phyloP scores from a whole-genome alignment of 2,113 vertebrate genomes.

The Aptenodytes forsteri region DNA sequence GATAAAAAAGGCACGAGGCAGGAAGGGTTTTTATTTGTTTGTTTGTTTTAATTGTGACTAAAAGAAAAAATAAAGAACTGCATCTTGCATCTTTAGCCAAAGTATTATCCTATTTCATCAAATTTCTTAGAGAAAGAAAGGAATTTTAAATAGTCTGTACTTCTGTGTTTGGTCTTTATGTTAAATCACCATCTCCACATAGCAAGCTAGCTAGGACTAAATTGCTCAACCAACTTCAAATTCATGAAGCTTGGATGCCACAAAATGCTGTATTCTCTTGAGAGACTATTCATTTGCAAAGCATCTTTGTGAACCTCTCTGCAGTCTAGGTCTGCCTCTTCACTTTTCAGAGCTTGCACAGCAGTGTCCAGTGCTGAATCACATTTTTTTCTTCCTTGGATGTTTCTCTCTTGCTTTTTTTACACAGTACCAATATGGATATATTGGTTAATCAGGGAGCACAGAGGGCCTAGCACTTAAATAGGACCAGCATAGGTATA shows the following conservation, averaged over 20 bases:
- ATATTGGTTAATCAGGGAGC: background rate
- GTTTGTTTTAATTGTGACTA: background rate
- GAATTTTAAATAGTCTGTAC: background rate
- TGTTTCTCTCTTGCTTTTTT: background rate
- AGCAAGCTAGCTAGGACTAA: background rate
- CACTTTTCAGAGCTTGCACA: background rate
- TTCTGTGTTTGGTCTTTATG: background rate
- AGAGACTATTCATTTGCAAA: background rate
- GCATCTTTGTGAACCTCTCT: background rate
- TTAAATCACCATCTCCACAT: background rate
- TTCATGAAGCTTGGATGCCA: background rate
- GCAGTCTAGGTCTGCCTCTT: background rate
- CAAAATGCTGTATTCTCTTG: background rate
- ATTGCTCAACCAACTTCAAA: background rate
- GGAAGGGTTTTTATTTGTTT: background rate
- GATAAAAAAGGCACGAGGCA: background rate
- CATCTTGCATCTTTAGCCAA: background rate
- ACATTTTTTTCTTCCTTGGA: background rate
- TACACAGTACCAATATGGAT: background rate
- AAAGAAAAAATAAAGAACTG: background rate
- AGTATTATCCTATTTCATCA: background rate
- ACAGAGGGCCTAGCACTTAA: background rate
- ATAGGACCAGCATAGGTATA: background rate
- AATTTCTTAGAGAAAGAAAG: background rate
- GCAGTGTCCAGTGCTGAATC: background rate